phyloP scores from a whole-genome alignment of 2,113 vertebrate genomes.

The Progne subis region DNA sequence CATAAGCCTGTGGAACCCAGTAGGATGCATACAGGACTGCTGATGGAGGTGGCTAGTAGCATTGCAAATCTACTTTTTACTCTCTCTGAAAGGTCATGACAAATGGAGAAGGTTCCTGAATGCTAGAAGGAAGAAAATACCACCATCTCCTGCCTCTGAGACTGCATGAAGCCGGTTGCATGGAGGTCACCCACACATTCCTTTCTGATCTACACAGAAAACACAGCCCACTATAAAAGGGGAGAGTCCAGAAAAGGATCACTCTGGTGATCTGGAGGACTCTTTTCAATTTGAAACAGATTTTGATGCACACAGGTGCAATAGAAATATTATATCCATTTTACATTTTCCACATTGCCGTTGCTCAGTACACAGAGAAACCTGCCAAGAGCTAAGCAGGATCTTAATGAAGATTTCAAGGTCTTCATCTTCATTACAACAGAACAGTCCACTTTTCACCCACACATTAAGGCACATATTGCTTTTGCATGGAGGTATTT shows the following conservation, averaged over 20 bases:
- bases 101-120: neutral
- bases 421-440: neutral
- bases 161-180: no score
- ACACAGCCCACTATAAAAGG: neutral
- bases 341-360: neutral
- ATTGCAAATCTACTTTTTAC: neutral
- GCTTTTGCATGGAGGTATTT: neutral
- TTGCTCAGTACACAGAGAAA: neutral
- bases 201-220: neutral
- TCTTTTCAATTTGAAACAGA: neutral
- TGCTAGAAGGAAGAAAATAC: neutral
- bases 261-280: neutral
- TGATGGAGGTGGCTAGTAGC: no score
- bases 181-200: neutral
- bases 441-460: neutral
- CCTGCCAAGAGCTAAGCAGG: neutral
- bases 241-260: neutral
- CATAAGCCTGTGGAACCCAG: neutral
- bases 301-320: neutral
- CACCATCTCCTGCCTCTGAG: neutral
- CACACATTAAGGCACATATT: neutral
- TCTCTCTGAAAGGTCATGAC: neutral
- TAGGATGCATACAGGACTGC: neutral
- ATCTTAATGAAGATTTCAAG: neutral
- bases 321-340: neutral